Conservation (phyloP, 2,797 vertebrate species). For the Sebastes diploproa region DNA sequence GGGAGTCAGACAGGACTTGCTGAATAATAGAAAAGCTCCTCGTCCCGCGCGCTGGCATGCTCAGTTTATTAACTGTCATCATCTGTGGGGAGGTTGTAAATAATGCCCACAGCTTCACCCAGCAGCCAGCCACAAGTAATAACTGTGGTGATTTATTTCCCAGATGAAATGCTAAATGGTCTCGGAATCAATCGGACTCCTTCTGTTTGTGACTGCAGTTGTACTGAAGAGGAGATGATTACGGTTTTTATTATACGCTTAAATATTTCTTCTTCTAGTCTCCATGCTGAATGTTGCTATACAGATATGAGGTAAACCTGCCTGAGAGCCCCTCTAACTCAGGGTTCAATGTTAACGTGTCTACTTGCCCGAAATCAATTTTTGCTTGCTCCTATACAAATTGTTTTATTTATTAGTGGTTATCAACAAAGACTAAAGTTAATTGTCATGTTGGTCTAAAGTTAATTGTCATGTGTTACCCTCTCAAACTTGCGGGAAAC, state of each 20-base stretch:
- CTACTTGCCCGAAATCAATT: background rate
- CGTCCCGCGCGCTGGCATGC: slow-evolving; percentile 12
- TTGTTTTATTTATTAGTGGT: background rate
- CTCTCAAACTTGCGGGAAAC: background rate
- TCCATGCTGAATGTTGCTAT: background rate
- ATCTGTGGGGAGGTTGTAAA: slow-evolving; percentile 49
- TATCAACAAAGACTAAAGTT: background rate
- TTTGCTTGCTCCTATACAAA: no score
- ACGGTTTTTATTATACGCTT: slow-evolving; percentile 5
- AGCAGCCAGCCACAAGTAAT: slow-evolving; percentile 48
- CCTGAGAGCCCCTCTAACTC: slow-evolving; percentile 1
- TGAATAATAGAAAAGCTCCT: slow-evolving; percentile 52
- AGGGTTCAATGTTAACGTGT: background rate
- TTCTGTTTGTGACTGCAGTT: slow-evolving; percentile 19
- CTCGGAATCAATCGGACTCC: slow-evolving; percentile 16
- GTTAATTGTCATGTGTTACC: background rate
- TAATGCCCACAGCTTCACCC: slow-evolving; percentile 50
- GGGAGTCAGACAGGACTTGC: slow-evolving; percentile 31
- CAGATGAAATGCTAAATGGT: slow-evolving; percentile 44
- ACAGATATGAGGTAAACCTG: slow-evolving; percentile 10
- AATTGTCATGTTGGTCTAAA: background rate
- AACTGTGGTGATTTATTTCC: slow-evolving; percentile 57
- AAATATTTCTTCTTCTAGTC: slow-evolving; percentile 8
- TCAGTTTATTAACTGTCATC: slow-evolving; percentile 61
- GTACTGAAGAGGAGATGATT: slow-evolving; percentile 14